Evolutionary conservation across 2,888 invertebrate species (phyloP), one percentile per base, ranked within the genome.

Genomic region (Drosophila neotestacea): DNA sequence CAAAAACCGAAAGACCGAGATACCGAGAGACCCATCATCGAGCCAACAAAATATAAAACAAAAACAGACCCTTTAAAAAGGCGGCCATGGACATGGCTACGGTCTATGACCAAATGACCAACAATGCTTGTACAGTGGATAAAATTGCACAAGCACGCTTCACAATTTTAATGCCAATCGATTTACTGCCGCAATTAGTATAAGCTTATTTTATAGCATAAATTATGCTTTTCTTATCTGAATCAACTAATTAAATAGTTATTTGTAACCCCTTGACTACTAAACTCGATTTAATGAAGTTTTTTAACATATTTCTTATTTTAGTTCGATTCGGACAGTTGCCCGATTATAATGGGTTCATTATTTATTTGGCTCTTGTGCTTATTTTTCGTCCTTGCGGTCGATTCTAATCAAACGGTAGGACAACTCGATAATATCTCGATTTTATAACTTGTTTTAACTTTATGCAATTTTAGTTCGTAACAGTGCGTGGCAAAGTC

Each of bases 1-100:
- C 67, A 59, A 55, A 67, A 73, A 89, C 88, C 89, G 71, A 85
- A 84, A 77, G 22, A 22, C 22, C 22, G 22, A 22, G 22, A 22
- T 22, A 60, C 54, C 48, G 42, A 65, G 55, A 42, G 27, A 16
- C 48, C 65, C 48, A 58, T 58, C 52, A 75, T 51, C 61, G 44
- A 62, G 42, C 55, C 66, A 59, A 52, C 70, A 68, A 22, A 22
- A 64, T 62, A 64, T 63, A 47, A 67, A 56, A 64, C 65, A 67
- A 64, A 61, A 36, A 48, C 41, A 64, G 13, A 22, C 13, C 16
- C 10, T 64, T 39, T 34, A 27, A 68, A 72, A 81, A 77, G 52
- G 42, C 59, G 50, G 56, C 36, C 80, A 71, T 52, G 63, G 64
- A 41, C 66, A 39, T 42, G 38, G 46, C 44, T 32, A 51, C 27